Base-by-base conservation (phyloP, 2,113 vertebrate species). In the Dolichallabes microphthalmus region DNA sequence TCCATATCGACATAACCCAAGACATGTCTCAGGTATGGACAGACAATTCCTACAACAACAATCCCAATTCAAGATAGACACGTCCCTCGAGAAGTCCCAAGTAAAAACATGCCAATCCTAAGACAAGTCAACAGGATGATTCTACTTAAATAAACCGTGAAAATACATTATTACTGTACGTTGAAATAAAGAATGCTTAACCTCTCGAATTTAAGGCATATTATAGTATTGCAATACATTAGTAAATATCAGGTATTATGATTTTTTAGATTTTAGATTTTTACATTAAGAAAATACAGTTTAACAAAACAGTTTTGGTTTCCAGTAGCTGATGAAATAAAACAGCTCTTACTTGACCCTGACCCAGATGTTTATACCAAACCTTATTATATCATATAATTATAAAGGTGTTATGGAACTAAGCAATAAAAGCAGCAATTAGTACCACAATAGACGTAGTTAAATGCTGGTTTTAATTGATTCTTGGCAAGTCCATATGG, bases 401-500 rank as follows among this genome's bases (percentile, higher is more conserved):
- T 77, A 77, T 32, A 57, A 77, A 13, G 55, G 76, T 39, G 30
- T 60, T 25, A 78, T 52, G 71, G 69, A 63, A 58, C 73, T 68
- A 60, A 58, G 77, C 60, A 69, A 82, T 68, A 68, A 85, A 85
- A 6, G 25, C 61, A 32, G 74, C 45, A 63, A 68, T 77, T 71
- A 64, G 22, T 19, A 66, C 66, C 58, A 52, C 63, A 63, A 66
- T 2, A 45, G 53, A 69, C 15, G 45, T 50, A 55, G 25, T 45
- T 75, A 55, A 58, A 52, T 12, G 19, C 19, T 12, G 57, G 17
- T 45, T 81, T 69, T 76, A 55, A 53, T 30, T 1, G 30, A 73
- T 74, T 81, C 35, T 53, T 30, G 91, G 86, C 88, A 87, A 45
- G 68, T 92, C 90, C 94, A 94, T 93, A 93, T 94, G 94, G 94